A percentile compares a stretch with the other conserved stretches of the same genome.
Evolutionary conservation across 1,140 invertebrate genomes (phyloP).

Genomic region (Caligus rogercresseyi): DNA sequence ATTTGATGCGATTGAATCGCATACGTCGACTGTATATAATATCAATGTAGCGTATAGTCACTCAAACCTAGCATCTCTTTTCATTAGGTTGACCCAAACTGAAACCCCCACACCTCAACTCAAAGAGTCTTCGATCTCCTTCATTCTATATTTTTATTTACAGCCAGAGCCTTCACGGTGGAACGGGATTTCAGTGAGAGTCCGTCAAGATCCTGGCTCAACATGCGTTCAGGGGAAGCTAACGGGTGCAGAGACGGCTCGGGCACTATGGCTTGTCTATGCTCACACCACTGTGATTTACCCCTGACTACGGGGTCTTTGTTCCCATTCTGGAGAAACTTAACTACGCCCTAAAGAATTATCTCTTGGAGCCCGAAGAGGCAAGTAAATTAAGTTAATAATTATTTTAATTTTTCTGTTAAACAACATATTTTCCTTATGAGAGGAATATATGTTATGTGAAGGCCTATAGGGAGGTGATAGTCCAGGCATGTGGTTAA

Average conservation of each 20-base stretch:
- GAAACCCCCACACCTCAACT: too few species aligned
- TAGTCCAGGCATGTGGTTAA: too few species aligned
- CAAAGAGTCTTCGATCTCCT: too few species aligned
- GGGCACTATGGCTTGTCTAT: constrained; percentile 17
- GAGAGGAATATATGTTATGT: too few species aligned
- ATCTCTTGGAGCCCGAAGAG: constrained; percentile 8
- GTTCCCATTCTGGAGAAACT: constrained; percentile 17
- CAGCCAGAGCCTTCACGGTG: constrained; percentile 17
- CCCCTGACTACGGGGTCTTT: constrained; percentile 15
- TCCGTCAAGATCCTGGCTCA: constrained; percentile 16
- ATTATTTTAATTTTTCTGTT: too few species aligned
- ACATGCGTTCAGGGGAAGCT: constrained; percentile 20
- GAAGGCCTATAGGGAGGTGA: too few species aligned
- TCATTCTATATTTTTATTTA: not conserved
- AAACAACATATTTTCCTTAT: not conserved
- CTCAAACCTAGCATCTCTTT: too few species aligned
- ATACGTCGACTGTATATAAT: too few species aligned
- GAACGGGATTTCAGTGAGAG: constrained; percentile 5
- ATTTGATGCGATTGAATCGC: too few species aligned
- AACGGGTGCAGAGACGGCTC: constrained; percentile 18
- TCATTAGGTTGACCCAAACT: too few species aligned
- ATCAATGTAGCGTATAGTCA: too few species aligned
- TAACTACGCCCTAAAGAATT: constrained; percentile 4
- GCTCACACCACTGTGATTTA: constrained; percentile 19
- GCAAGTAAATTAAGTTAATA: not conserved